phyloP scores from a whole-genome alignment of 2,888 invertebrate genomes.

The Charanyca ferruginea region DNA sequence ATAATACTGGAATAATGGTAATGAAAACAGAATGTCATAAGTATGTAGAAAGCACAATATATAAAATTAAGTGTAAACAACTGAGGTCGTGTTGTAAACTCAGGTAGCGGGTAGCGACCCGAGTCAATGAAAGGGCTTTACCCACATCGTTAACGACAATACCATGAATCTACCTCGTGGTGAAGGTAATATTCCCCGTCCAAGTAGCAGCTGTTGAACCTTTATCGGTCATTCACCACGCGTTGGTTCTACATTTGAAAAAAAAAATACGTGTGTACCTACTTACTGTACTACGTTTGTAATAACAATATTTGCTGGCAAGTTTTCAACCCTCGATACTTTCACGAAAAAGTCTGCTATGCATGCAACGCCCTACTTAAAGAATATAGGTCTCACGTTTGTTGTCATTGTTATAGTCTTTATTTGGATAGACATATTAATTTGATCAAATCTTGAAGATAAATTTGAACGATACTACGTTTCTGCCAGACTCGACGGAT shows the following conservation, averaged over 20 bases:
- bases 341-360: constrained; percentile 65
- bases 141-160: constrained; percentile 55
- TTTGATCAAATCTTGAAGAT: constrained; percentile 37
- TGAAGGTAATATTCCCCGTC: constrained; percentile 52
- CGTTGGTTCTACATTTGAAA: constrained; percentile 68
- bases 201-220: constrained; percentile 62
- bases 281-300: constrained; percentile 32
- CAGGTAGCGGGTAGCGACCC: constrained; percentile 38
- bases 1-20: constrained; percentile 23
- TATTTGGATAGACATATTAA: constrained; percentile 38
- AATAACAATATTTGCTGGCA: constrained; percentile 80
- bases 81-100: constrained; percentile 54
- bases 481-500: constrained; percentile 42
- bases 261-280: no score
- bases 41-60: constrained; percentile 40
- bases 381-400: constrained; percentile 74
- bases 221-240: constrained; percentile 84
- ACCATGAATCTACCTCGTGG: constrained; percentile 49
- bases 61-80: constrained; percentile 58
- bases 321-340: constrained; percentile 76
- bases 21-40: constrained; percentile 54
- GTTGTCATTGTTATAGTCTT: constrained; percentile 44
- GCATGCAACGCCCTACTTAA: constrained; percentile 69
- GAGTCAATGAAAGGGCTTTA: constrained; percentile 58
- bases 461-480: constrained; percentile 39